Evolutionary conservation across 2,888 invertebrate genomes (phyloP).

Genomic region (Xylophagus ater): DNA sequence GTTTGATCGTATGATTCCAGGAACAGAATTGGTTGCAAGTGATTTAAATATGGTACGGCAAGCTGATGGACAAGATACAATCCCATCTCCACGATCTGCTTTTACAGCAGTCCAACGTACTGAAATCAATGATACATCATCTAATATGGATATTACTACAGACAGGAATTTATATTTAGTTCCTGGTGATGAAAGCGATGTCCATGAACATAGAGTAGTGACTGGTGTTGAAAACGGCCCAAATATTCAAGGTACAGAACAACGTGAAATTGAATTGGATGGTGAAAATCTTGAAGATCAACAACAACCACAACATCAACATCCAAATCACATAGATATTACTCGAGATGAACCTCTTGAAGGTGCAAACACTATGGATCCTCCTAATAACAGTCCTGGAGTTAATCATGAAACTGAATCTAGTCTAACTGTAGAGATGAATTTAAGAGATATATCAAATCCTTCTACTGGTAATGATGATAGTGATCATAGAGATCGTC

Average conservation of each 20-base stretch:
- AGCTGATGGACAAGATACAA: constrained; percentile 40
- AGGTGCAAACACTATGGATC: constrained; percentile 39
- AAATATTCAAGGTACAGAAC: constrained; percentile 24
- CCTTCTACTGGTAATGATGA: constrained; percentile 34
- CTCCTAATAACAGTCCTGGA: constrained; percentile 18
- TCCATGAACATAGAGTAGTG: constrained; percentile 39
- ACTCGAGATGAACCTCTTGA: constrained; percentile 44
- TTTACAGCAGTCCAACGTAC: constrained; percentile 13
- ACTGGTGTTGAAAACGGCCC: constrained; percentile 44
- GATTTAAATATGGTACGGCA: constrained; percentile 37
- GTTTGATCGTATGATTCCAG: constrained; percentile 44
- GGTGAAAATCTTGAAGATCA: constrained; percentile 46
- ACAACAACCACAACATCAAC: constrained; percentile 14
- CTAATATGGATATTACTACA: constrained; percentile 23
- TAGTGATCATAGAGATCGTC: constrained; percentile 27
- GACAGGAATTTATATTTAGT: constrained; percentile 32
- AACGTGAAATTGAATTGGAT: constrained; percentile 47
- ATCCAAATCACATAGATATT: constrained; percentile 19
- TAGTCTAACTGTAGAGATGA: constrained; percentile 20
- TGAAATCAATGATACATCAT: constrained; percentile 13
- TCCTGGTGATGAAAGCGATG: constrained; percentile 29
- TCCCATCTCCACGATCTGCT: constrained; percentile 18
- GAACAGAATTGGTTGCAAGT: constrained; percentile 37
- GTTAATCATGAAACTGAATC: constrained; percentile 20
- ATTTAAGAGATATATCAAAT: constrained; percentile 25